These are phyloP conservation scores for Gryon sp. DNA, from an alignment of 1,140 invertebrate species.

Conservation along the genomic window DNA sequence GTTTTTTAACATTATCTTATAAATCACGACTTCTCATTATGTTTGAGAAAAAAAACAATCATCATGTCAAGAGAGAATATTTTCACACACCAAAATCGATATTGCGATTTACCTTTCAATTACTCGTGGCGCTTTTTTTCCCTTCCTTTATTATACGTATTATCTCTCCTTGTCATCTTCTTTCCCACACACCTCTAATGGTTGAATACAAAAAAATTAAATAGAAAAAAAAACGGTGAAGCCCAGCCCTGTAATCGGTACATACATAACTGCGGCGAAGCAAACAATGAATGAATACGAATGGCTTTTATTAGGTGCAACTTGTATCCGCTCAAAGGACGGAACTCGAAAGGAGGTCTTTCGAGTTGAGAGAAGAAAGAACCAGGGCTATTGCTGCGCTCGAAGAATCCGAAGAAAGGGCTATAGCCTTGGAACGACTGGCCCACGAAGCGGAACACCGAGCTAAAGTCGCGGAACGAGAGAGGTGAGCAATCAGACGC, in stretches of 20 bases:
- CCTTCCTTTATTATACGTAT: neutral
- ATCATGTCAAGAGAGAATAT: too few species aligned
- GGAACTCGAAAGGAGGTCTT: conserved; percentile 90
- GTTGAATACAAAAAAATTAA: conserved; percentile 4
- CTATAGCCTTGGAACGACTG: conserved; percentile 90
- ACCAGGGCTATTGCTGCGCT: conserved; percentile 87
- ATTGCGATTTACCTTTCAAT: too few species aligned
- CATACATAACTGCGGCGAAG: neutral
- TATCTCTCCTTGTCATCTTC: conserved; percentile 18
- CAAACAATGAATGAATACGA: conserved; percentile 26
- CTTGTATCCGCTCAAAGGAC: conserved; percentile 90
- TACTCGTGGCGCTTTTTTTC: too few species aligned
- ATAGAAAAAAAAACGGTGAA: conserved; percentile 5
- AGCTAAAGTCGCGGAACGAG: conserved; percentile 75
- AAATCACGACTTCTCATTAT: too few species aligned
- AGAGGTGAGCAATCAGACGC: conserved; percentile 75
- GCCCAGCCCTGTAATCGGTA: conserved; percentile 18
- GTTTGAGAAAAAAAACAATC: too few species aligned
- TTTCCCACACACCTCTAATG: conserved; percentile 2
- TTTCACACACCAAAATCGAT: too few species aligned
- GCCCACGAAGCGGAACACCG: conserved; percentile 88
- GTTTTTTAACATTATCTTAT: too few species aligned
- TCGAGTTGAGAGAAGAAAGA: conserved; percentile 87
- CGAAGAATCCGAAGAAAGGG: conserved; percentile 94
- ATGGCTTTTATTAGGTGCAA: conserved; percentile 82